Evolutionary conservation across 2,888 invertebrate genomes (phyloP), one percentile per base, ranked within the genome.

Genomic region (Conchocele bisecta): DNA sequence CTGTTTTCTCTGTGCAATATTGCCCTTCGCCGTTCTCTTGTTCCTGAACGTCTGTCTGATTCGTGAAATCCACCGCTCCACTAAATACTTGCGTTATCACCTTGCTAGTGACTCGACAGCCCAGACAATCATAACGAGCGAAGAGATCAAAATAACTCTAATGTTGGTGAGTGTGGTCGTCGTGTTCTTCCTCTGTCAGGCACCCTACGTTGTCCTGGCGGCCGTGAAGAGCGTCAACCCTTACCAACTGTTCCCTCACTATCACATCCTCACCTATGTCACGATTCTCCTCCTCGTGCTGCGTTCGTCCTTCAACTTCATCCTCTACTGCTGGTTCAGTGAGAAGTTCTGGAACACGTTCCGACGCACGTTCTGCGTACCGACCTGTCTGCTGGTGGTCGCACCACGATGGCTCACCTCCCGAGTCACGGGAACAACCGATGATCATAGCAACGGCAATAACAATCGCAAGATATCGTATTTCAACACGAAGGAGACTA

Each of bases 291-390:
- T 89, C 29, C 71, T 89, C 9, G 84, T 85, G 3, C 61, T 89
- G 17, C 87, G 90, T 67, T 89, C 89, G 0, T 86, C 89, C 7
- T 82, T 89, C 35, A 90, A 90, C 81, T 90, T 90, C 67, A 82
- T 90, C 48, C 75, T 90, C 3, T 90, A 90, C 75, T 90, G 90
- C 67, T 90, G 90, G 90, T 89, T 89, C 83, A 89, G 89, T 60
- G 90, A 90, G 75, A 89, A 88, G 69, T 90, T 90, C 79, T 87
- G 88, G 88, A 83, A 82, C 58, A 90, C 90, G 4, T 86, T 89
- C 74, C 89, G 89, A 78, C 70, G 83, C 61, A 82, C 86, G 29
- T 88, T 90, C 77, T 88, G 87, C 61, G 69, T 81, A 56, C 79
- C 80, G 31, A 69, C 75, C 35, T 86, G 86, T 29, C 35, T 64